Percentiles rank a stretch among this genome's conserved stretches.
phyloP scores from a whole-genome alignment of 1,140 invertebrate species.

The Andricus grossulariae region DNA sequence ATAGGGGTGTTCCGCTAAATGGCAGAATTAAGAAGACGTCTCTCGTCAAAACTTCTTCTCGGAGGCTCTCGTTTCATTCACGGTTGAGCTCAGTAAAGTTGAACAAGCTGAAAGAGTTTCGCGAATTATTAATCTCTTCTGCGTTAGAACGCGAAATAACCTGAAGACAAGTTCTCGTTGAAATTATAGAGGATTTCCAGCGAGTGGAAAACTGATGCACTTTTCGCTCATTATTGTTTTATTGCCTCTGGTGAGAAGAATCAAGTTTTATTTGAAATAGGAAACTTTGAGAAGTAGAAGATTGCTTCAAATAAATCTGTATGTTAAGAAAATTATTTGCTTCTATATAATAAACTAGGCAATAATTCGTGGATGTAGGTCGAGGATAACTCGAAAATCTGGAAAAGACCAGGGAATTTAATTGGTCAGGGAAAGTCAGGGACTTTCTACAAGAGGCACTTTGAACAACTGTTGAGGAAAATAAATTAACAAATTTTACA shows the following conservation, averaged over 20 bases:
- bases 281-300: neutral
- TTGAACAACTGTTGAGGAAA: too few relatives aligned
- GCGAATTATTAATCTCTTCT: constrained; percentile 1
- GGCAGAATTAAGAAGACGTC: constrained; percentile 3
- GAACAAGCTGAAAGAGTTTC: constrained; percentile 4
- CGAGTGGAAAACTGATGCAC: neutral
- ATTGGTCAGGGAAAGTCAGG: too few relatives aligned
- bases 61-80: neutral
- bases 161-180: neutral
- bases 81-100: constrained; percentile 1
- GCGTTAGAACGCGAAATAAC: neutral
- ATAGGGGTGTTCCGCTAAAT: constrained; percentile 5
- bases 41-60: constrained; percentile 2
- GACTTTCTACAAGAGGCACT: too few relatives aligned
- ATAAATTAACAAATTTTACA: too few relatives aligned
- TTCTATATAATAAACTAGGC: too few relatives aligned
- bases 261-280: neutral
- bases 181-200: neutral
- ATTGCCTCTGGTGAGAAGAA: neutral
- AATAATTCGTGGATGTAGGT: too few relatives aligned
- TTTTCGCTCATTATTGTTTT: neutral
- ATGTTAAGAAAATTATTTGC: too few relatives aligned
- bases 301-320: too few relatives aligned
- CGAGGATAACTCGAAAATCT: too few relatives aligned
- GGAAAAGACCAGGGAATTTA: too few relatives aligned